A percentile compares a stretch with the other conserved stretches of the same genome.
These are phyloP conservation scores for Cordylochernes scorpioides DNA, from an alignment of 2,888 invertebrate species.

Conservation along the genomic window DNA sequence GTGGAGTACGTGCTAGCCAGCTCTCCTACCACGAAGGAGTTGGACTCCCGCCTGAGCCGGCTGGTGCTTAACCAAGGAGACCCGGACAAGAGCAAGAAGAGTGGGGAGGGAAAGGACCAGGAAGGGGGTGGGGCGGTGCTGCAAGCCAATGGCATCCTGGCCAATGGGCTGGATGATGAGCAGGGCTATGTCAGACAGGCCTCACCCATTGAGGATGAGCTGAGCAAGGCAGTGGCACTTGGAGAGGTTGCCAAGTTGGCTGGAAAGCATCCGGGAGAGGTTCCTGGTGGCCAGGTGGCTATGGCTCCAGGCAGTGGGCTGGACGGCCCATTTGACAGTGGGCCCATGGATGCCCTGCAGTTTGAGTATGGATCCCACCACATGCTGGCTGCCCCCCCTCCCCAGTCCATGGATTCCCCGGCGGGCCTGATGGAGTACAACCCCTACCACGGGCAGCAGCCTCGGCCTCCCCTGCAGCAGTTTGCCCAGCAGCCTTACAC, in stretches of 20 bases:
- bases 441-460: no score
- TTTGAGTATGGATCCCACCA: constrained; percentile 21
- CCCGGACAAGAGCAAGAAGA: no score
- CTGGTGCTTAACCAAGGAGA: constrained; percentile 27
- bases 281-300: constrained; percentile 8
- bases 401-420: constrained; percentile 23
- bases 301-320: constrained; percentile 18
- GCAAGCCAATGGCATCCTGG: constrained; percentile 30
- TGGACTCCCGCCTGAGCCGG: constrained; percentile 37
- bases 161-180: constrained; percentile 45
- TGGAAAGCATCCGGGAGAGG: no score
- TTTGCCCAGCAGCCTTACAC: constrained; percentile 9
- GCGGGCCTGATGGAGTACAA: no score
- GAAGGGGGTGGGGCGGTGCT: constrained; percentile 22
- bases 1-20: constrained; percentile 90
- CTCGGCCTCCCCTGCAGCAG: constrained; percentile 15
- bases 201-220: constrained; percentile 63
- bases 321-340: constrained; percentile 20
- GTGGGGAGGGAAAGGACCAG: no score
- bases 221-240: constrained; percentile 28
- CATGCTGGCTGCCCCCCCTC: no score
- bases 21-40: constrained; percentile 43
- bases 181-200: constrained; percentile 72
- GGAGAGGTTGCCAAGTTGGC: constrained; percentile 8
- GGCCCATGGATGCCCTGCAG: constrained; percentile 21